Conservation (phyloP, 2,888 invertebrate species). For the Ornithoptera alexandrae region DNA sequence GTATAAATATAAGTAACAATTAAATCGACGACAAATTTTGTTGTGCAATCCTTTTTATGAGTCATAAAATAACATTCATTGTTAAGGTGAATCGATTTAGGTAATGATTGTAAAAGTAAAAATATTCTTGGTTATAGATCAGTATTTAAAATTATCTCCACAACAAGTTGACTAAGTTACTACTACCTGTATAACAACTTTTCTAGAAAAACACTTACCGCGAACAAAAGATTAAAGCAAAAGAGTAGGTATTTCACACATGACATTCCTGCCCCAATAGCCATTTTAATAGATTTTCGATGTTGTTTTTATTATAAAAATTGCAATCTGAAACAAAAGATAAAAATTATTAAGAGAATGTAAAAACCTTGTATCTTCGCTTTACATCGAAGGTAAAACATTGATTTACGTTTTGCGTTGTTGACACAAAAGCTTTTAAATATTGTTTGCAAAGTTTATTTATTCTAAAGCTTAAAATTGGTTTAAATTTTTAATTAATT, state of each 20-base stretch:
- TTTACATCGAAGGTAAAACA: slow-evolving; percentile 28
- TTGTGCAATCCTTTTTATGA: neutral
- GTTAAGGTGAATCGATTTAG: too few species aligned
- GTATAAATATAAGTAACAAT: too few species aligned
- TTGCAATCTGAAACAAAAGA: slow-evolving; percentile 64
- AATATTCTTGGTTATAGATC: neutral
- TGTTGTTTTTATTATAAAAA: slow-evolving; percentile 44
- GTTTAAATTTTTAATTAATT: neutral
- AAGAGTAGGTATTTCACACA: slow-evolving; percentile 94
- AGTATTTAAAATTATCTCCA: neutral
- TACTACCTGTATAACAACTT: neutral
- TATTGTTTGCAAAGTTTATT: neutral
- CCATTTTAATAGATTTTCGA: slow-evolving; percentile 78
- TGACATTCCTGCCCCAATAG: slow-evolving; percentile 89
- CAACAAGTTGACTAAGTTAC: neutral
- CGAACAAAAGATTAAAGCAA: slow-evolving; percentile 92
- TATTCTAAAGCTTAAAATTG: too few species aligned
- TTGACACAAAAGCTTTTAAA: slow-evolving; percentile 18
- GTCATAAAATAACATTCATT: neutral
- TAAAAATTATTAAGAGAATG: slow-evolving; percentile 44
- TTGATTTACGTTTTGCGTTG: slow-evolving; percentile 26
- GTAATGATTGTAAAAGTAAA: neutral
- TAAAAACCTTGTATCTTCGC: slow-evolving; percentile 40
- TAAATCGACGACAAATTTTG: neutral
- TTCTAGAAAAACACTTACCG: slow-evolving; percentile 82